Conservation (phyloP, 1,140 invertebrate genomes). For the Drosophila neocordata region DNA sequence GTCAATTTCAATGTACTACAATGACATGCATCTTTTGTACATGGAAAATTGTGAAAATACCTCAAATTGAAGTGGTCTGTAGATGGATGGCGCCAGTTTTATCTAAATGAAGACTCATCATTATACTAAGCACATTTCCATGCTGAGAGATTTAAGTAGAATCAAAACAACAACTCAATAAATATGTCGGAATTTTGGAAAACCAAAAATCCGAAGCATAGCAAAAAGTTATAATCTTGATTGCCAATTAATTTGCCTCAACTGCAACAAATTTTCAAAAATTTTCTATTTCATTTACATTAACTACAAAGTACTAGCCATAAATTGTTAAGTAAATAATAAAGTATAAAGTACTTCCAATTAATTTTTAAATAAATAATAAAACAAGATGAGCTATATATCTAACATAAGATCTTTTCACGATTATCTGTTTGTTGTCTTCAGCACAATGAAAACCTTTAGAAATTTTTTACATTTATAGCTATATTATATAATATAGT, state of each 20-base stretch:
- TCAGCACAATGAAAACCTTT: too few relatives aligned
- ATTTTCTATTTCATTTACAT: too few relatives aligned
- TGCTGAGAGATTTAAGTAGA: slow-evolving; percentile 27
- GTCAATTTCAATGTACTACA: slow-evolving; percentile 51
- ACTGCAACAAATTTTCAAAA: too few relatives aligned
- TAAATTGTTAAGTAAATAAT: too few relatives aligned
- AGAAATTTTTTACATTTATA: too few relatives aligned
- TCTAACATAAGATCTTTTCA: too few relatives aligned
- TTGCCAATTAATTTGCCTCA: background rate
- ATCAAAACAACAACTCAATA: slow-evolving; percentile 15
- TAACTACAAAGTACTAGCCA: too few relatives aligned
- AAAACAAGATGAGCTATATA: too few relatives aligned
- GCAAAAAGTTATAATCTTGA: background rate
- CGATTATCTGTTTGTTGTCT: too few relatives aligned
- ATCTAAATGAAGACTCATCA: slow-evolving; percentile 9
- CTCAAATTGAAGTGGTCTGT: slow-evolving; percentile 12
- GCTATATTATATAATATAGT: too few relatives aligned
- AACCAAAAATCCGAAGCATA: background rate
- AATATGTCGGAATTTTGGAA: slow-evolving; percentile 12
- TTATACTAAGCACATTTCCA: slow-evolving; percentile 9
- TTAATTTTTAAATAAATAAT: too few relatives aligned
- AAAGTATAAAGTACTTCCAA: too few relatives aligned
- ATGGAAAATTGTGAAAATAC: slow-evolving; percentile 43
- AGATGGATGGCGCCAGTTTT: slow-evolving; percentile 35
- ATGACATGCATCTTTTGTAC: slow-evolving; percentile 52